phyloP scores from a whole-genome alignment of 1,140 invertebrate species.

The Helicoverpa zea region DNA sequence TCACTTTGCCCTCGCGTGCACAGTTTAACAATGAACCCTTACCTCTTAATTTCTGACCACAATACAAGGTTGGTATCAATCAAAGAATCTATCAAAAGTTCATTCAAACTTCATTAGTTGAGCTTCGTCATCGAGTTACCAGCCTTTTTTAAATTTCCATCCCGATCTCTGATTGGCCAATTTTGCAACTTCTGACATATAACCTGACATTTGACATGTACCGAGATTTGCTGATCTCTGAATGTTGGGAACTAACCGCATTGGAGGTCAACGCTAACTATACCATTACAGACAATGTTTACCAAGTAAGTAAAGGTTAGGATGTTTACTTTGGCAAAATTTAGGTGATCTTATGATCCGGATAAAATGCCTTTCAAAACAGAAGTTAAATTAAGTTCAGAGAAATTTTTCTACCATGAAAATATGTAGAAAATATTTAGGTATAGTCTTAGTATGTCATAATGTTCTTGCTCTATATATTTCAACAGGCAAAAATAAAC shows the following conservation, averaged over 20 bases:
- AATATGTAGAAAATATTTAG: not conserved
- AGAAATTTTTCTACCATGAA: no score
- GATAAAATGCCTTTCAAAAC: not conserved
- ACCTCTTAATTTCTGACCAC: no score
- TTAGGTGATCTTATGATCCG: not conserved
- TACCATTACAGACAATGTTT: not conserved
- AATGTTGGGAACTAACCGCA: not conserved
- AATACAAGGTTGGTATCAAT: no score
- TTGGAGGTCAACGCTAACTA: constrained; percentile 32
- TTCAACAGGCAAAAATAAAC: no score
- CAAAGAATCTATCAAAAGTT: no score
- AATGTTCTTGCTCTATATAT: no score
- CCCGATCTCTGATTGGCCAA: not conserved
- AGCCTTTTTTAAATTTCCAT: no score
- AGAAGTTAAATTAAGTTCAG: not conserved
- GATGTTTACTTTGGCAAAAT: not conserved
- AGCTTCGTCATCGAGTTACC: no score
- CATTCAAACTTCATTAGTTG: no score
- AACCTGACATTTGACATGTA: constrained; percentile 30
- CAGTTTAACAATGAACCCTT: no score
- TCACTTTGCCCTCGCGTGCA: no score
- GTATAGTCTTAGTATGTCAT: no score
- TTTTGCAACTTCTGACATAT: constrained; percentile 31
- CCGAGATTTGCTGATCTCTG: not conserved
- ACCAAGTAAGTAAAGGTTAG: constrained; percentile 4